Base-by-base conservation (phyloP, 1,140 invertebrate genomes). In the Dendroctonus valens region DNA sequence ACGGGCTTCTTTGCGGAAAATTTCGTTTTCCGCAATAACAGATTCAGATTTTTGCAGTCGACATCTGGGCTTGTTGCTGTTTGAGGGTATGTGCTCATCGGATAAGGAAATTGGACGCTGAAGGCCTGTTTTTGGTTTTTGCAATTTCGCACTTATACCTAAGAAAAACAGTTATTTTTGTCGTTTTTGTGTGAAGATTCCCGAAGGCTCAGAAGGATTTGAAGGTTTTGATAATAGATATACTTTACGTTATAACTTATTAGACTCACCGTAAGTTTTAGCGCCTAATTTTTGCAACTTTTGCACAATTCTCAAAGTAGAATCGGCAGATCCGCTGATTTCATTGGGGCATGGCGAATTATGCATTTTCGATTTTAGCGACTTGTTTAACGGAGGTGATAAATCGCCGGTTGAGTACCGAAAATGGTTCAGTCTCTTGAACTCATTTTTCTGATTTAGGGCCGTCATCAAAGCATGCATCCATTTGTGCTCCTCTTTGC, bases 381-480 rank as follows among this genome's bases (percentile, higher is more conserved):
- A 12, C 12, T 48, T 26, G 26, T 26, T 26, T 26, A 26, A 26
- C 26, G 26, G 49, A 46, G 64, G 64, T 12, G 65, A 59, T 38
- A 78, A 67, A 39, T 78, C 70, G 11, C 78, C 73, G 6, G 74
- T 46, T 3, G 78, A 80, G 70, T 80, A 77, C 12, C 79, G 69
- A 57, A 79, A 79, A 59, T 79, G 77, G 38, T 62, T 68, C 52
- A 78, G 59, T 55, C 65, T 71, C 42, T 61, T 70, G 11, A 54
- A 53, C 51, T 51, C 63, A 12, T 72, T 67, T 7, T 11, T 70
- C 60, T 73, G 67, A 50, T 77, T 76, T 60, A 79, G 72, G 0
- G 79, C 76, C 42, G 76, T 69, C 8, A 80, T 69, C 6, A 82
- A 70, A 6, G 77, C 78, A 70, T 80, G 73, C 69, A 82, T 76